These are phyloP conservation scores for Drosophila prostipennis DNA, from an alignment of 2,888 invertebrate genomes.

Conservation along the genomic window DNA sequence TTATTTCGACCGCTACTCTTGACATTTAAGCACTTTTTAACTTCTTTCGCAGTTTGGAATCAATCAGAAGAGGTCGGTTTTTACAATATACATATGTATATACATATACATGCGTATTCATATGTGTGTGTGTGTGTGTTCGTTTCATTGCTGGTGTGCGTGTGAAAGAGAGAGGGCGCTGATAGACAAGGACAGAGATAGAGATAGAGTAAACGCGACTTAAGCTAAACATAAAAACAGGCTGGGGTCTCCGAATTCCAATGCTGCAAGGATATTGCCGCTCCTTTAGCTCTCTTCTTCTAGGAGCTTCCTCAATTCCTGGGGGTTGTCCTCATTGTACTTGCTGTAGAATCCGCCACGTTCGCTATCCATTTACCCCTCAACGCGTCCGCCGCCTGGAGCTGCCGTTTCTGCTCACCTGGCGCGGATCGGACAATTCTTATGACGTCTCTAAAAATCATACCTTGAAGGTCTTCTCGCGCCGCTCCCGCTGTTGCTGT, in stretches of 20 bases:
- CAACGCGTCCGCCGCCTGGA: constrained; percentile 65
- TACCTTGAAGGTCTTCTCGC: constrained; percentile 84
- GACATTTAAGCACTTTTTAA: constrained; percentile 1
- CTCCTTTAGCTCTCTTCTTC: constrained; percentile 4
- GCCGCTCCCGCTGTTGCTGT: constrained; percentile 80
- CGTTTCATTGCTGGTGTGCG: constrained; percentile 11
- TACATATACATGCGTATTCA: too few relatives aligned
- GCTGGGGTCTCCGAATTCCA: constrained; percentile 14
- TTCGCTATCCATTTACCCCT: constrained; percentile 47
- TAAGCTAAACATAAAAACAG: constrained; percentile 43
- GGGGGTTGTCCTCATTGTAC: constrained; percentile 38
- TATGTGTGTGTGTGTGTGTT: constrained; percentile 24
- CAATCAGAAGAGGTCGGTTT: constrained; percentile 36
- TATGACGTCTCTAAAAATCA: constrained; percentile 85
- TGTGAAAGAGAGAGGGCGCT: constrained; percentile 27
- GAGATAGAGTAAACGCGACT: constrained; percentile 19
- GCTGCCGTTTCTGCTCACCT: constrained; percentile 43
- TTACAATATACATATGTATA: constrained; percentile 2
- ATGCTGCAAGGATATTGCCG: constrained; percentile 9
- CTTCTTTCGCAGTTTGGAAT: constrained; percentile 32
- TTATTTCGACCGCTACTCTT: constrained; percentile 1
- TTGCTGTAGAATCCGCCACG: constrained; percentile 79
- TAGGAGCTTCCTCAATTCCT: not conserved
- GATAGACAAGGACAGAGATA: constrained; percentile 22
- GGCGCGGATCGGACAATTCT: constrained; percentile 82